Evolutionary conservation across 23 tunicate species (phyloP).

Genomic region (Trididemnum nubilum): DNA sequence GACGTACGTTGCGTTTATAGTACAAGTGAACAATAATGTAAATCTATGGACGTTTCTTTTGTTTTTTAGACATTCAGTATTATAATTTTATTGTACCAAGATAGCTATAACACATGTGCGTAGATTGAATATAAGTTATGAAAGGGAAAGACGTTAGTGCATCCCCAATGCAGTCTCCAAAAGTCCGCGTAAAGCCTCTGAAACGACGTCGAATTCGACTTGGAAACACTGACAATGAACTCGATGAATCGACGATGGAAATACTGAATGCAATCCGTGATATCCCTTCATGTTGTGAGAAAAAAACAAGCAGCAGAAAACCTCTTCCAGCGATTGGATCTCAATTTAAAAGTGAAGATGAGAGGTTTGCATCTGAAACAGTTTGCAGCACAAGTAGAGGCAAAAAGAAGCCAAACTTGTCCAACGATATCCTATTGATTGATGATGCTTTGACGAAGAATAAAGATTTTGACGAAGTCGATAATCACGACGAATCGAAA

Average conservation of each 20-base stretch:
- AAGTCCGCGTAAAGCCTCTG: conserved; percentile 4
- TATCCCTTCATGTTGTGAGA: not conserved
- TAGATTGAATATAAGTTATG: conserved; percentile 8
- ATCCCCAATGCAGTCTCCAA: conserved; percentile 8
- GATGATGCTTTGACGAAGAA: conserved; percentile 13
- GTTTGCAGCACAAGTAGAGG: not conserved
- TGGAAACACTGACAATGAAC: not conserved
- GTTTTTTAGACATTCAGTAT: no score
- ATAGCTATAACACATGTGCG: no score
- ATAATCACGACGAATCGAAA: not conserved
- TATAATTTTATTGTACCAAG: no score
- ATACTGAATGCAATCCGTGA: conserved; percentile 2
- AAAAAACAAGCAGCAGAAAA: not conserved
- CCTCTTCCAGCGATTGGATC: conserved; percentile 29
- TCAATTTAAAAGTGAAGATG: not conserved
- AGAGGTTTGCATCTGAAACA: not conserved
- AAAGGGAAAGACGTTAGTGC: not conserved
- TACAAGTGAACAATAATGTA: no score
- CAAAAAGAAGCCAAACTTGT: not conserved
- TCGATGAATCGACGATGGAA: conserved; percentile 8
- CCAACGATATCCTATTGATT: not conserved
- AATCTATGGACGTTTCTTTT: no score
- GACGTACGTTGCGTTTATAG: no score
- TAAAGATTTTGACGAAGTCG: not conserved
- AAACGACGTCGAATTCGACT: conserved; percentile 6